Evolutionary conservation across 2,797 vertebrate genomes (phyloP).

Genomic region (Telmatherina bonti): DNA sequence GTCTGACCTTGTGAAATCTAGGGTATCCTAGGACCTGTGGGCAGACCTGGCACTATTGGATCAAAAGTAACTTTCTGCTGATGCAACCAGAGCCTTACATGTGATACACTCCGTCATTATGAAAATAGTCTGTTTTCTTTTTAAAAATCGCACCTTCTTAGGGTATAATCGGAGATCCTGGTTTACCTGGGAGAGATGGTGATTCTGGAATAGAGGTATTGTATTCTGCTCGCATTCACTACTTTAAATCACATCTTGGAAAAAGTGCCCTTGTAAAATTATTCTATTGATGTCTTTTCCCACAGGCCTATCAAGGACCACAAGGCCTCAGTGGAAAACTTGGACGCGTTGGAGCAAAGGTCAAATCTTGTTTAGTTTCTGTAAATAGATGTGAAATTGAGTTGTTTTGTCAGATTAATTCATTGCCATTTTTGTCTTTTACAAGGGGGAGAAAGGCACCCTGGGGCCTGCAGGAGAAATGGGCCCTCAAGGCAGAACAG

Average conservation of each 20-base stretch:
- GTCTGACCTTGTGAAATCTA: conserved; percentile 52
- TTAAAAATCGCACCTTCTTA: conserved; percentile 47
- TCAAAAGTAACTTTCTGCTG: conserved; percentile 74
- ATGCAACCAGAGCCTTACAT: not conserved
- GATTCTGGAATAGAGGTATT: conserved; percentile 85
- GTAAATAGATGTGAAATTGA: conserved; percentile 22
- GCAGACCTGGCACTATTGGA: conserved; percentile 77
- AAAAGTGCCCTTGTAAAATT: conserved; percentile 1
- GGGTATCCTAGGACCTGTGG: conserved; percentile 80
- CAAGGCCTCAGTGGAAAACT: conserved; percentile 80
- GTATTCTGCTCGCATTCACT: conserved; percentile 6
- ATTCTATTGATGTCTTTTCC: conserved; percentile 12
- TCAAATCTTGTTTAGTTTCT: conserved; percentile 42
- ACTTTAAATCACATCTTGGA: not conserved
- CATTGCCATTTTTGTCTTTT: conserved; percentile 44
- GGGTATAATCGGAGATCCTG: conserved; percentile 88
- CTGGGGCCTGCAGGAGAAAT: conserved; percentile 82
- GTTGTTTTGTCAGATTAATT: conserved; percentile 42
- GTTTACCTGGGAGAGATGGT: conserved; percentile 83
- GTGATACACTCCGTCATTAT: conserved; percentile 2
- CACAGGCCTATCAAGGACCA: conserved; percentile 87
- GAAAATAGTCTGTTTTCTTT: conserved; percentile 13
- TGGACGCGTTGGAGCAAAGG: conserved; percentile 80
- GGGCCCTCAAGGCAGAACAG: conserved; percentile 82
- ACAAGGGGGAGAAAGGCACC: conserved; percentile 85